Conservation (phyloP, 1,140 invertebrate species). For the Chionoecetes opilio region DNA sequence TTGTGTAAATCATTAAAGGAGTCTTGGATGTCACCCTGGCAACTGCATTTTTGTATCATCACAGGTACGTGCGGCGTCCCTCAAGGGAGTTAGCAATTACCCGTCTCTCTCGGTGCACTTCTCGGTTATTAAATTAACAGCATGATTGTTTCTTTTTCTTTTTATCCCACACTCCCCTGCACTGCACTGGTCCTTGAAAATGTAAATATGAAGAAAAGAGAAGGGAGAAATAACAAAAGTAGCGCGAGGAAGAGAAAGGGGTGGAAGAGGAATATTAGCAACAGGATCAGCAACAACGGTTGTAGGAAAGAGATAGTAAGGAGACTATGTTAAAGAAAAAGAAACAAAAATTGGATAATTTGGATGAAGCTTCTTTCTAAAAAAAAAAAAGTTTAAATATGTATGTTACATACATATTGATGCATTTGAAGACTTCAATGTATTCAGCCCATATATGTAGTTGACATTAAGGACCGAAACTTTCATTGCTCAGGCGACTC, state of each 20-base stretch:
- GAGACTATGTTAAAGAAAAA: neutral
- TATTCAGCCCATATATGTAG: no score
- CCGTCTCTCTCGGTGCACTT: neutral
- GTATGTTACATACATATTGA: no score
- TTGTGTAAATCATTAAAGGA: neutral
- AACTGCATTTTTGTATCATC: neutral
- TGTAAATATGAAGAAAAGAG: neutral
- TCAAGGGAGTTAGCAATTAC: neutral
- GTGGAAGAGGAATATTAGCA: neutral
- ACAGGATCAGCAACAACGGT: neutral
- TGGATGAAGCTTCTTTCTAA: no score
- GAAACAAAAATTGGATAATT: neutral
- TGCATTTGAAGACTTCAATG: no score
- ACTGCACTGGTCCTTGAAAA: neutral
- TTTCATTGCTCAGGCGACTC: no score
- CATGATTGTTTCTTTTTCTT: neutral
- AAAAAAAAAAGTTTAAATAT: no score
- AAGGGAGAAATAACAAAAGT: neutral
- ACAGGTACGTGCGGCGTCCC: neutral
- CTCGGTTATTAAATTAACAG: slow-evolving; percentile 4
- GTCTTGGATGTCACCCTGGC: neutral
- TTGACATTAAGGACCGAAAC: no score
- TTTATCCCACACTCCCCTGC: neutral
- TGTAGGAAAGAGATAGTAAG: neutral
- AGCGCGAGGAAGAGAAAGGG: neutral